Percentiles rank a stretch among this genome's conserved stretches.
Evolutionary conservation across 2,888 invertebrate species (phyloP).

Genomic region (Diogma glabrata): DNA sequence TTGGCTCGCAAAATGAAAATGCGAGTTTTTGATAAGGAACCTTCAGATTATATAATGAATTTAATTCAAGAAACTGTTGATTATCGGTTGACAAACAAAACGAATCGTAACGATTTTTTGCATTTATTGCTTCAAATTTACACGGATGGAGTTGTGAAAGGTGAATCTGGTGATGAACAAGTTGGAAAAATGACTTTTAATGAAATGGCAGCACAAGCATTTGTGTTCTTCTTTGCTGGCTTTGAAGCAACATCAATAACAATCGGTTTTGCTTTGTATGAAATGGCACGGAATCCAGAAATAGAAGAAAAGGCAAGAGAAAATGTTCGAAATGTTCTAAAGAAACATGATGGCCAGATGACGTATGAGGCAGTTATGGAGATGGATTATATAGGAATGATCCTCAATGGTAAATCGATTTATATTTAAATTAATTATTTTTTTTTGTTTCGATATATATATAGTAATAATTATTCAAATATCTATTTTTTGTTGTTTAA

Average conservation of each 20-base stretch:
- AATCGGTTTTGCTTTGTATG: conserved; percentile 33
- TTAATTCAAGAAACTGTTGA: conserved; percentile 33
- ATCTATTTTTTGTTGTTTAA: not conserved
- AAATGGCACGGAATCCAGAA: conserved; percentile 34
- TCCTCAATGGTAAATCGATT: conserved; percentile 35
- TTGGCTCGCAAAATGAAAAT: not conserved
- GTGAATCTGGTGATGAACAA: not conserved
- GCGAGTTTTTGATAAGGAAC: not conserved
- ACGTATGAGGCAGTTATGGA: conserved; percentile 36
- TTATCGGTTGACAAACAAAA: conserved; percentile 28
- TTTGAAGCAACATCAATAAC: conserved; percentile 38
- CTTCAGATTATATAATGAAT: conserved; percentile 25
- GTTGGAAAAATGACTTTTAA: conserved; percentile 23
- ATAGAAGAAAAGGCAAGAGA: conserved; percentile 29
- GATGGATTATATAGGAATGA: conserved; percentile 36
- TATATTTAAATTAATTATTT: no score
- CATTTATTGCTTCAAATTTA: conserved; percentile 41
- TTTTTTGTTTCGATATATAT: not conserved
- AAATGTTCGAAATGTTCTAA: conserved; percentile 31
- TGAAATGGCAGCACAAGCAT: conserved; percentile 31
- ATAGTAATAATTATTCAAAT: not conserved
- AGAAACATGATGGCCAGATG: conserved; percentile 27
- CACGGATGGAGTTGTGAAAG: not conserved
- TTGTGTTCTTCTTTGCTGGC: conserved; percentile 38
- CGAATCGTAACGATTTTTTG: conserved; percentile 39